Percentiles rank a stretch among this genome's conserved stretches.
Conservation (phyloP, 2,113 vertebrate species). For the Dipodomys ordii region DNA sequence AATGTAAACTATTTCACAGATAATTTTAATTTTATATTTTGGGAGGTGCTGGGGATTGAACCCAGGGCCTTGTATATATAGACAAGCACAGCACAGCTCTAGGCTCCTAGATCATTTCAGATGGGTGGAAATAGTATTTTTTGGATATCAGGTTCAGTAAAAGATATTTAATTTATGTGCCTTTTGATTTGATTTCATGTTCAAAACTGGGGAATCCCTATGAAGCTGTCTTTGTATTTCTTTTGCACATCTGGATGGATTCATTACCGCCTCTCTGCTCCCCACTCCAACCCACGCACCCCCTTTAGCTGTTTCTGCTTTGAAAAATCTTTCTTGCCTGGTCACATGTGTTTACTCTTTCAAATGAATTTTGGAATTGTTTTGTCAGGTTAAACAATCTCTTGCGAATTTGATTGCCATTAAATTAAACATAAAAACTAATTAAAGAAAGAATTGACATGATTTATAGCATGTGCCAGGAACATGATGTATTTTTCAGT, state of each 20-base stretch:
- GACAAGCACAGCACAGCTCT: background rate
- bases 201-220: background rate
- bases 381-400: constrained; percentile 73
- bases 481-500: background rate
- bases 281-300: background rate
- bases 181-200: background rate
- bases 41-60: background rate
- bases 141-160: background rate
- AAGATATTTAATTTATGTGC: background rate
- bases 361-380: constrained; percentile 65
- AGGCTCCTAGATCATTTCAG: background rate
- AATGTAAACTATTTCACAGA: background rate
- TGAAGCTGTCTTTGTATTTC: background rate
- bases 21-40: background rate
- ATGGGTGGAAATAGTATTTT: background rate
- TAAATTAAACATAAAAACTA: constrained; percentile 70
- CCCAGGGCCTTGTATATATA: background rate
- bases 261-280: no score
- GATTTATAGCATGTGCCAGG: constrained; percentile 41
- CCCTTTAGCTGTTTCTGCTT: background rate
- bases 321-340: constrained; percentile 45
- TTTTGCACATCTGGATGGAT: constrained; percentile 1
- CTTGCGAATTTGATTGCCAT: constrained; percentile 61
- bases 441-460: constrained; percentile 60
- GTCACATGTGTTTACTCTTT: constrained; percentile 73